Base-by-base conservation (phyloP, 2,888 invertebrate genomes). In the Seira sanloemensis region DNA sequence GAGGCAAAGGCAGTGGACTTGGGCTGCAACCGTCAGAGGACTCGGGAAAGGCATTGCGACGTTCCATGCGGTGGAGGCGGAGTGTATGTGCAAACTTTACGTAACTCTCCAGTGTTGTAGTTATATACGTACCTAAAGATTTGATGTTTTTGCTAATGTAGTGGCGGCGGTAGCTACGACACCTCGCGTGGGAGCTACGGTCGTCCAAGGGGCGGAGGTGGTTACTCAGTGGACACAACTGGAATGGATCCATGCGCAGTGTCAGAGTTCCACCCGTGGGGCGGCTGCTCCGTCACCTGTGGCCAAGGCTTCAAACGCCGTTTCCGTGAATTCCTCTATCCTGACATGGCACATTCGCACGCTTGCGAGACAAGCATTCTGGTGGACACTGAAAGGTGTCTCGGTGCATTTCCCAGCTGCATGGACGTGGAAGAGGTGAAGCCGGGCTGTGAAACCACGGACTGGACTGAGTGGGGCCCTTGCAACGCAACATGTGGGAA, bases 291-390 rank as follows among this genome's bases (percentile, higher is more conserved):
- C 24, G 91, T 90, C 68, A 90, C 91, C 4, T 92, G 92, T 86
- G 92, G 92, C 0, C 88, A 90, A 18, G 92, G 92, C 0, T 81
- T 86, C 23, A 89, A 88, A 16, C 75, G 86, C 24, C 88, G 87
- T 76, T 54, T 91, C 91, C 27, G 79, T 19, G 84, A 84, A 24
- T 84, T 84, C n/a, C 1, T 84, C 1, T 78, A 84, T 27, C 62
- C 73, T 26, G 91, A 92, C 67, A 92, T 93, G 37, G 93, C 93
- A 0, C 91, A 91, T 65, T 92, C 92, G 26, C 93, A 93, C 75
- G 92, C 92, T 2, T 96, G 96, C 73, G 83, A 86, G n/a, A 82
- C 67, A 0, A 65, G 67, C 50, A 25, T 86, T 0, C 54, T 83
- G 7, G 82, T 86, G 19, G 85, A 85, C 18, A 78, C 78, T 7